A percentile compares a stretch with the other conserved stretches of the same genome.
These are phyloP conservation scores for Dryobota labecula DNA, from an alignment of 2,888 invertebrate species.

Conservation along the genomic window DNA sequence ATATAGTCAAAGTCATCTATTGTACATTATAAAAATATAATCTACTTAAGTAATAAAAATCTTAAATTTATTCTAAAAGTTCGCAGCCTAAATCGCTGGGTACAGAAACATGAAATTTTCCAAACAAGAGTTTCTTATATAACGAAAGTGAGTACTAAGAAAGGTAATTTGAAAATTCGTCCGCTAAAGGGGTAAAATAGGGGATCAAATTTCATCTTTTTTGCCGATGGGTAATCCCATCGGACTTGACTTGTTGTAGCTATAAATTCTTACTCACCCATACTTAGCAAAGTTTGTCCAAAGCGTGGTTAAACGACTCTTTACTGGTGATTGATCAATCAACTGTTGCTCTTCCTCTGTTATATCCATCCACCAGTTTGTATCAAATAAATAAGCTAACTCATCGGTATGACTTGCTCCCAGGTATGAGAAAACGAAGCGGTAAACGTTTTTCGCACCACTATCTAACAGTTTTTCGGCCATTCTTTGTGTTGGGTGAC, in stretches of 20 bases:
- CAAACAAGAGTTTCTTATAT: too few species aligned
- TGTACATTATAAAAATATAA: neutral
- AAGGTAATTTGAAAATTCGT: neutral
- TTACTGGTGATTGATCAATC: constrained; percentile 34
- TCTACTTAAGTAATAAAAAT: too few species aligned
- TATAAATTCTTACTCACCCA: constrained; percentile 18
- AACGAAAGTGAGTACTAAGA: neutral
- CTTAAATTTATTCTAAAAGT: too few species aligned
- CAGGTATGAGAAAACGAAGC: constrained; percentile 42
- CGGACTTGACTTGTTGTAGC: too few species aligned
- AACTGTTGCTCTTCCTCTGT: constrained; percentile 49
- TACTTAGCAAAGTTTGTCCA: constrained; percentile 68
- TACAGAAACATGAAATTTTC: too few species aligned
- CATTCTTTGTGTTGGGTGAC: too few species aligned
- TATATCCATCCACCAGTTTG: neutral
- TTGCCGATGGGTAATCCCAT: too few species aligned
- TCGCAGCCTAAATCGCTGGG: too few species aligned
- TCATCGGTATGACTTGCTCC: constrained; percentile 56
- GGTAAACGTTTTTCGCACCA: constrained; percentile 29
- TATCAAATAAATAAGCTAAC: constrained; percentile 53
- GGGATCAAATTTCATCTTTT: too few species aligned
- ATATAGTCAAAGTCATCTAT: neutral
- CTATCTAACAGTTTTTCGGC: constrained; percentile 26
- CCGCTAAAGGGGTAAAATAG: too few species aligned
- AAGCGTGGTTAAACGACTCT: constrained; percentile 44